Base-by-base conservation (phyloP, 2,113 vertebrate species). In the Oceanites oceanicus region DNA sequence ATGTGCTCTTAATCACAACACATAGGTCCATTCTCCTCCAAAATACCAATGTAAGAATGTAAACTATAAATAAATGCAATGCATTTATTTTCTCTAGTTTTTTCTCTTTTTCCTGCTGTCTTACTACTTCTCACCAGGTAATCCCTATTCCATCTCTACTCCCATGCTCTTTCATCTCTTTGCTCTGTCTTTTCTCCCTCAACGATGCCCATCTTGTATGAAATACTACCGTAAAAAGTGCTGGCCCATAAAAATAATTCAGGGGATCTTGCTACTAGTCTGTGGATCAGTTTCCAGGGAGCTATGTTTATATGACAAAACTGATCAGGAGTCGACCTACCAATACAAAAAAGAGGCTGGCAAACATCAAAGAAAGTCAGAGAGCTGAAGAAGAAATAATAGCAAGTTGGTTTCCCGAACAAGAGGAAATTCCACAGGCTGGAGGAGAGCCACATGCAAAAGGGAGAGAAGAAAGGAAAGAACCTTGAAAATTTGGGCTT, bases 341-440 rank as follows among this genome's bases (percentile, higher is more conserved):
- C 8, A 55, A 59, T 32, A 67, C 0, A 0, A 81, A 58, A 77
- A 45, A 71, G n/a, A 62, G 29, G 6, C 25, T 77, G 55, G 19
- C 38, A 81, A n/a, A 38, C 38, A n/a, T 52, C 13, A 59, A 55
- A 74, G 30, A 71, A 62, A 87, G 13, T 47, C 77, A 38, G 30
- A 62, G 26, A 74, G 22, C 20, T 81, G 42, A 71, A 87, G 32
- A n/a, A 91, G 52, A 78, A 92, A 75, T 61, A 73, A 45, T 23
- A 58, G 18, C 4, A 53, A 20, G 22, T 25, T 78, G 13, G 5
- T 87, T 89, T 89, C 50, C 52, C 4, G 7, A 84, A 70, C 9
- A 10, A 84, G 15, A 56, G 18, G 13, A 49, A 12, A 36, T 70
- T 84, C 42, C 26, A 67, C 32, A 84, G 36, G 8, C 25, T 27